These are phyloP conservation scores for Forbesichthys papilliferus DNA, from an alignment of 2,113 vertebrate species.

Conservation along the genomic window DNA sequence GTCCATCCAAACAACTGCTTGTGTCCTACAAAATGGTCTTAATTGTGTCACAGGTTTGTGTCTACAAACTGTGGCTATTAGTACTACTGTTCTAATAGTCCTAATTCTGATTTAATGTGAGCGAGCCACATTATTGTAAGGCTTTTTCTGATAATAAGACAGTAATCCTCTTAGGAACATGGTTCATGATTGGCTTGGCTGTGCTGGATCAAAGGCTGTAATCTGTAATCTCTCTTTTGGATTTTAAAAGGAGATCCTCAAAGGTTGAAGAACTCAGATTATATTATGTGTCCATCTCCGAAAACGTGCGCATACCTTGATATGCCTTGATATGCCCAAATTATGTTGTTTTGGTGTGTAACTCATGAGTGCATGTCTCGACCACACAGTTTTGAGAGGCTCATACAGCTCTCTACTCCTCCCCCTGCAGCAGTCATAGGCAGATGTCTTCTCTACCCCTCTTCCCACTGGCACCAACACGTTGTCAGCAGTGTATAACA, in stretches of 20 bases:
- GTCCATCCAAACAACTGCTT: not conserved
- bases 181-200: conserved; percentile 70
- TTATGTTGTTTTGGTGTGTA: too few species aligned
- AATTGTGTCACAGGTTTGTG: conserved; percentile 13
- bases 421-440: too few species aligned
- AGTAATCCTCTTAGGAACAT: conserved; percentile 72
- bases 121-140: conserved; percentile 61
- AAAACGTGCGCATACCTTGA: too few species aligned
- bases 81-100: conserved; percentile 30
- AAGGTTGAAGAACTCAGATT: conserved; percentile 60
- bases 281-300: conserved; percentile 40
- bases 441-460: too few species aligned
- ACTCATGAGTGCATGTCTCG: too few species aligned
- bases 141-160: conserved; percentile 67
- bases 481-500: too few species aligned
- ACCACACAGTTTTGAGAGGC: too few species aligned
- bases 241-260: conserved; percentile 51
- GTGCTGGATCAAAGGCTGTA: conserved; percentile 69
- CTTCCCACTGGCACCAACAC: too few species aligned
- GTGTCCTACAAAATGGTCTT: not conserved
- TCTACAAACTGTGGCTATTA: conserved; percentile 2
- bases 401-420: too few species aligned
- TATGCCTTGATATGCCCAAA: too few species aligned
- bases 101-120: conserved; percentile 61
- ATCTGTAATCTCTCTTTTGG: conserved; percentile 62